Evolutionary conservation across 1,140 invertebrate genomes (phyloP).

Genomic region (honey bee (Apis mellifera)): Amel_HAv3.1 CM009944.2:5224001-5224500

Average conservation of each 20-base stretch:
- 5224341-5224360: neutral
- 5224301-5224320: conserved; percentile 67
- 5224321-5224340: conserved; percentile 67
- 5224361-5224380: neutral
- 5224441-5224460: too few species aligned
- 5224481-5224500: neutral
- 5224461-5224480: too few species aligned
- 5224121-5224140: neutral
- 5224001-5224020: too few species aligned
- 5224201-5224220: neutral
- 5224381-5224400: neutral
- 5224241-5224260: neutral
- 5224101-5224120: neutral
- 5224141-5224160: neutral
- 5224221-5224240: too few species aligned
- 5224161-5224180: neutral
- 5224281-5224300: conserved; percentile 41
- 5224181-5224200: neutral
- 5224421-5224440: neutral
- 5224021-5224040: too few species aligned
- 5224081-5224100: neutral
- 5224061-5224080: too few species aligned
- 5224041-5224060: too few species aligned
- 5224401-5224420: neutral
- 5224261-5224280: conserved; percentile 46